Conservation (phyloP, 2,888 invertebrate species). For the Epistrophella euchroma region DNA sequence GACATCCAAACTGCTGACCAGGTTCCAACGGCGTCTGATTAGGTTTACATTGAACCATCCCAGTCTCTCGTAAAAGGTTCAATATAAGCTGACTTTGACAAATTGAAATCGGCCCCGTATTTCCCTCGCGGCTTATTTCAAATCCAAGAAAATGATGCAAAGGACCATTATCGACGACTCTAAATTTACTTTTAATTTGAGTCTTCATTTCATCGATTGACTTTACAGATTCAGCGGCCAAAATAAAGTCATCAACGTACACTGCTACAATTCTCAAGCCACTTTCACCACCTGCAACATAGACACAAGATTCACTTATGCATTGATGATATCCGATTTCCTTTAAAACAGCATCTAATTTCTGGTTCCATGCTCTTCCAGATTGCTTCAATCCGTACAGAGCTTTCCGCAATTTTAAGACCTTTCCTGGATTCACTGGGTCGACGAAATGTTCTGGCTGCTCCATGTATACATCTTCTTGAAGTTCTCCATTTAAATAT, state of each 20-base stretch:
- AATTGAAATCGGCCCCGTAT: neutral
- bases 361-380: neutral
- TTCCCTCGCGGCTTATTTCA: conserved; percentile 8
- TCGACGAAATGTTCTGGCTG: conserved; percentile 63
- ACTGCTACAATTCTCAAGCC: conserved; percentile 52
- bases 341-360: conserved; percentile 46
- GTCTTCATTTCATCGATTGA: conserved; percentile 29
- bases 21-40: neutral
- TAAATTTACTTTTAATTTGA: conserved; percentile 15
- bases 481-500: too few species aligned
- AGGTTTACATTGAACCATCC: neutral
- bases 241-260: conserved; percentile 41
- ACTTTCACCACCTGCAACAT: neutral
- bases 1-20: neutral
- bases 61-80: conserved; percentile 1
- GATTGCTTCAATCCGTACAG: conserved; percentile 77
- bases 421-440: conserved; percentile 47
- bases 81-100: conserved; percentile 24
- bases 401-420: conserved; percentile 72
- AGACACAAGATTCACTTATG: too few species aligned
- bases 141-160: conserved; percentile 42
- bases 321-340: too few species aligned
- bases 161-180: conserved; percentile 40
- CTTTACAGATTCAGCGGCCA: neutral
- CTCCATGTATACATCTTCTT: too few species aligned